Conservation (phyloP, 2,888 invertebrate genomes). For the Omphaloscelis lunosa region DNA sequence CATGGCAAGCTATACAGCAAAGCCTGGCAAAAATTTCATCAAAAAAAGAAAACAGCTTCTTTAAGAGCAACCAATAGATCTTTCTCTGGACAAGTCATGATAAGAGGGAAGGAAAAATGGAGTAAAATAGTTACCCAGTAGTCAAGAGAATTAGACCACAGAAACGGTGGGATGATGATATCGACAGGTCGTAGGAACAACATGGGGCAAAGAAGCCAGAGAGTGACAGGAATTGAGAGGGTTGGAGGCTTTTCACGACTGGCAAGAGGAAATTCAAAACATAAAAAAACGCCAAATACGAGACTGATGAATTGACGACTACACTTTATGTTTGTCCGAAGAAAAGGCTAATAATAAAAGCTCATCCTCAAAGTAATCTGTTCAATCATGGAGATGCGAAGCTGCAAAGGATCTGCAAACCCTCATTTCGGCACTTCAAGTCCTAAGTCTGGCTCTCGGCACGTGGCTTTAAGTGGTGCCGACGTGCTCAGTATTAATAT, state of each 20-base stretch:
- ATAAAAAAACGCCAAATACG: neutral
- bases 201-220: too few species aligned
- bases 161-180: too few species aligned
- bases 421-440: constrained; percentile 37
- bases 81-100: too few species aligned
- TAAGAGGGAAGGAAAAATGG: too few species aligned
- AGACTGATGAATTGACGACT: neutral
- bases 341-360: neutral
- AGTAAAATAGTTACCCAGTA: too few species aligned
- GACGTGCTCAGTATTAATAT: constrained; percentile 33
- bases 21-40: neutral
- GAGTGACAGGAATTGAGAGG: too few species aligned
- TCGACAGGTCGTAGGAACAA: too few species aligned
- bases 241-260: neutral
- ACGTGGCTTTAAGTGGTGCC: constrained; percentile 50
- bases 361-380: constrained; percentile 6
- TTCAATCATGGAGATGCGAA: neutral
- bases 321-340: neutral
- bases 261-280: neutral
- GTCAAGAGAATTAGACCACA: too few species aligned
- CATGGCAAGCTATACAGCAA: neutral
- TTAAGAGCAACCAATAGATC: neutral
- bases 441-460: neutral
- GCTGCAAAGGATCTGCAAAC: neutral
- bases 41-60: neutral